A percentile compares a stretch with the other conserved stretches of the same genome.
phyloP scores from a whole-genome alignment of 2,113 vertebrate genomes.

The Lepus europaeus region DNA sequence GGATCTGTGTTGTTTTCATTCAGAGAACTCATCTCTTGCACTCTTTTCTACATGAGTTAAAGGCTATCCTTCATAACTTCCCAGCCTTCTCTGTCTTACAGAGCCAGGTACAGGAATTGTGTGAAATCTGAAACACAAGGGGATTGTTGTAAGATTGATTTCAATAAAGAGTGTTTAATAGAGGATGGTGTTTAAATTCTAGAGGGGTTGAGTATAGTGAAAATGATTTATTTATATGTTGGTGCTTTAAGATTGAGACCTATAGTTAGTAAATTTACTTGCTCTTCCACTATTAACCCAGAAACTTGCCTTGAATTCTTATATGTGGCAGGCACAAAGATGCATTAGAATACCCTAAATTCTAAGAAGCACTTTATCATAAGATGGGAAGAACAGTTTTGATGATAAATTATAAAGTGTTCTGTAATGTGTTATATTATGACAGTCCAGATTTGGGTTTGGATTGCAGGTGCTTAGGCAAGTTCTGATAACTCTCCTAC shows the following conservation, averaged over 20 bases:
- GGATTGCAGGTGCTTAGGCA: background rate
- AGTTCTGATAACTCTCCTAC: background rate
- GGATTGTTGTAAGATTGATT: conserved; percentile 22
- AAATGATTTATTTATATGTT: background rate
- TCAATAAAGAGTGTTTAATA: background rate
- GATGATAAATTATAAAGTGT: background rate
- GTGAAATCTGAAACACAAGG: conserved; percentile 9
- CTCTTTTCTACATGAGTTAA: conserved; percentile 23
- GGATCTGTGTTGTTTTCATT: conserved; percentile 6
- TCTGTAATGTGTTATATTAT: background rate
- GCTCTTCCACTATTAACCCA: background rate
- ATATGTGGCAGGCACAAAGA: background rate
- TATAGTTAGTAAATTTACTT: background rate
- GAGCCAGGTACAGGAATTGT: conserved; percentile 23
- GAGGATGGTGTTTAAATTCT: background rate
- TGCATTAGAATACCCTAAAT: background rate
- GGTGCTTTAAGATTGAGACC: background rate
- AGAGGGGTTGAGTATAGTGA: background rate
- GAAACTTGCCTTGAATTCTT: background rate
- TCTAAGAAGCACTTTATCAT: background rate
- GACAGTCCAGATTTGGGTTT: background rate
- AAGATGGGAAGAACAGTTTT: background rate
- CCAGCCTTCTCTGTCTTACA: background rate
- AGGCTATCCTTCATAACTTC: background rate
- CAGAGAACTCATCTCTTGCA: background rate